A percentile compares a stretch with the other conserved stretches of the same genome.
Conservation (phyloP, 2,113 vertebrate genomes). For the Trogon surrucura region DNA sequence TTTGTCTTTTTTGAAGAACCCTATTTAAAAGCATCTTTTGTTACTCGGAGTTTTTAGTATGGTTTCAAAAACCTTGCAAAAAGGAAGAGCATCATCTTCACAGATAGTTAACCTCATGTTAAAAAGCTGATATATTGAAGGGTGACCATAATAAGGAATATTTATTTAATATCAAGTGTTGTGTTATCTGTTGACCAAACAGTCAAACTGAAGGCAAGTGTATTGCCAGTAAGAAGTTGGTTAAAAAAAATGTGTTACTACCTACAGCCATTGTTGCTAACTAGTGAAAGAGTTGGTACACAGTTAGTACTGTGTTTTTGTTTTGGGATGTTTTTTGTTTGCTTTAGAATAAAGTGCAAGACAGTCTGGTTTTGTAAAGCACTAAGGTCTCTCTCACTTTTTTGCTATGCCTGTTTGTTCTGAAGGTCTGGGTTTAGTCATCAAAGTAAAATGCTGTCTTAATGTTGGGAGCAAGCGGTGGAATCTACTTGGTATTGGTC, state of each 20-base stretch:
- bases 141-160: not conserved
- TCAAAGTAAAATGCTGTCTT: constrained; percentile 3
- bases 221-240: not conserved
- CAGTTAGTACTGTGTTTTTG: not conserved
- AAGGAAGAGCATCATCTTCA: not conserved
- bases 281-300: not conserved
- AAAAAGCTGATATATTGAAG: not conserved
- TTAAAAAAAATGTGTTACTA: not conserved
- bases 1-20: not conserved
- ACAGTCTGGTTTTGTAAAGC: not conserved
- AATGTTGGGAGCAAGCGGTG: not conserved
- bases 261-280: fast-evolving
- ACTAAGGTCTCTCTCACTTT: not conserved
- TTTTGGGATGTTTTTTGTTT: not conserved
- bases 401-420: not conserved
- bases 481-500: not conserved
- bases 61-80: not conserved
- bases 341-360: not conserved
- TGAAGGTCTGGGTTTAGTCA: constrained; percentile 7
- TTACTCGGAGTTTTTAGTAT: not conserved
- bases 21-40: not conserved
- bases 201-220: not conserved
- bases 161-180: not conserved
- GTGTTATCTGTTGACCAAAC: not conserved
- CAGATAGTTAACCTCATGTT: not conserved